phyloP scores from a whole-genome alignment of 2,113 vertebrate species.

The Glaucomys volans region DNA sequence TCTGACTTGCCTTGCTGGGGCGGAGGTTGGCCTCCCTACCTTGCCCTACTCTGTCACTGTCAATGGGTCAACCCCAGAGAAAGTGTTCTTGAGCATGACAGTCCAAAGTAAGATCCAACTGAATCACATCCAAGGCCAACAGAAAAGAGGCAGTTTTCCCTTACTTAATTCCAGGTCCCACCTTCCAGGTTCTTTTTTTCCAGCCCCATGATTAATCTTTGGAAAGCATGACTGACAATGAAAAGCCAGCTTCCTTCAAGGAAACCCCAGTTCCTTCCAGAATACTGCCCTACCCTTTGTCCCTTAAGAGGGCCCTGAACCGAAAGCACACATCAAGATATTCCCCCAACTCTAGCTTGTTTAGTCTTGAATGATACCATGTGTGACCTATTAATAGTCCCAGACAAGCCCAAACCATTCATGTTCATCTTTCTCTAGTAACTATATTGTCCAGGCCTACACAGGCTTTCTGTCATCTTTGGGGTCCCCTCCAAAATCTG shows the following conservation, averaged over 20 bases:
- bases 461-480: not conserved
- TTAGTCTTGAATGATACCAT: constrained; percentile 35
- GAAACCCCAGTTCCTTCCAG: not conserved
- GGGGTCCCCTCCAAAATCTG: not conserved
- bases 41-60: not conserved
- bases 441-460: not conserved
- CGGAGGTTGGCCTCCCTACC: not conserved
- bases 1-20: not conserved
- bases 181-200: constrained; percentile 36
- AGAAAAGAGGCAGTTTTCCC: not conserved
- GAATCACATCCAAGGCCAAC: not conserved
- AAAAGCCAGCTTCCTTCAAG: constrained; percentile 14
- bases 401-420: not conserved
- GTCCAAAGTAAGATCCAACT: not conserved
- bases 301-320: not conserved
- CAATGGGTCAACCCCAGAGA: not conserved
- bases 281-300: not conserved
- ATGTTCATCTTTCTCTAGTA: not conserved
- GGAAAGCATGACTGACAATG: constrained; percentile 13
- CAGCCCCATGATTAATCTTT: not conserved
- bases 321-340: constrained; percentile 51
- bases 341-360: constrained; percentile 26
- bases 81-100: not conserved
- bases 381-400: not conserved
- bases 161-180: not conserved